A percentile compares a stretch with the other conserved stretches of the same genome.
Conservation (phyloP, 1,140 invertebrate species). For the Cydia pomonella region DNA sequence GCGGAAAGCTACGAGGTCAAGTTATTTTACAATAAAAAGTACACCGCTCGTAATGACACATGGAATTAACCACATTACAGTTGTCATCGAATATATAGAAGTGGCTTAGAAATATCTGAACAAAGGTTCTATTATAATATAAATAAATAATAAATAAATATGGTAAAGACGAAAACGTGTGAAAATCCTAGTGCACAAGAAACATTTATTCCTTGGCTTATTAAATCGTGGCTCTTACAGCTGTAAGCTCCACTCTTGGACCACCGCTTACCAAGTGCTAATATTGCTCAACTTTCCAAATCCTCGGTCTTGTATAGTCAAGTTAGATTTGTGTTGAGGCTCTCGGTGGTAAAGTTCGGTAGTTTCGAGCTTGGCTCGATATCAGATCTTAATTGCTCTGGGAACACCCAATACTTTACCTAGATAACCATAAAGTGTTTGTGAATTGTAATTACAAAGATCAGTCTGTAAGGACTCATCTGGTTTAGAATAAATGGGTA, state of each 20-base stretch:
- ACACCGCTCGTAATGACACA: too few relatives aligned
- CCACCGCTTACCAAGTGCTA: neutral
- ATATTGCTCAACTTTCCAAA: constrained; percentile 33
- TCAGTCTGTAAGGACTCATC: neutral
- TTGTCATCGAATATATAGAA: too few relatives aligned
- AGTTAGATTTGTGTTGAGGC: constrained; percentile 29
- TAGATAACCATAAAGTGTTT: neutral
- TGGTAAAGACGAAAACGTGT: too few relatives aligned
- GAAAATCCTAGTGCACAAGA: too few relatives aligned
- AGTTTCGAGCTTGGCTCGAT: constrained; percentile 6
- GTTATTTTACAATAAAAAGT: neutral
- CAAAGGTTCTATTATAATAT: too few relatives aligned
- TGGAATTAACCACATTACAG: too few relatives aligned
- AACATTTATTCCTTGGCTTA: too few relatives aligned
- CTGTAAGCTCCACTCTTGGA: neutral
- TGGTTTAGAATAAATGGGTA: too few relatives aligned
- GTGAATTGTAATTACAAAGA: neutral
- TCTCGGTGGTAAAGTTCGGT: constrained; percentile 17
- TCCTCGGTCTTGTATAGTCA: constrained; percentile 28
- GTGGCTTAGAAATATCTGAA: too few relatives aligned
- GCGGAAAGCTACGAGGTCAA: neutral
- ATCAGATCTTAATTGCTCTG: constrained; percentile 25
- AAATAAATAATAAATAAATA: too few relatives aligned
- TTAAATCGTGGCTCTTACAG: too few relatives aligned
- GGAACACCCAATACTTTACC: neutral